Base-by-base conservation (phyloP, 2,797 vertebrate species). In the Melanotaenia maccullochi region DNA sequence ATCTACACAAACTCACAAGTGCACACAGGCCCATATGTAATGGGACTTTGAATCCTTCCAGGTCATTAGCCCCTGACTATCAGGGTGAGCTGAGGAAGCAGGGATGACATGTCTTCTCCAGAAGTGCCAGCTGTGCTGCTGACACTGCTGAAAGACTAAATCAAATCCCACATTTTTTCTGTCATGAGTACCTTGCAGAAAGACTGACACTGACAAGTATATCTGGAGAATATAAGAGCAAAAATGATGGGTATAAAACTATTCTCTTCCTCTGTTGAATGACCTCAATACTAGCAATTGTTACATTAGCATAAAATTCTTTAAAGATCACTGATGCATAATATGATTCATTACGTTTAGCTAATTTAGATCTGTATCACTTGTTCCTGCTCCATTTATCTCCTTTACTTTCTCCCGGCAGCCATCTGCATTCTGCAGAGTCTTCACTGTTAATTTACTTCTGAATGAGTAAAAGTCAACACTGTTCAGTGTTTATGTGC, bases 61-160 rank as follows among this genome's bases (percentile, higher is more conserved):
- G 86, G 89, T 90, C 85, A 87, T 92, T 92, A 90, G 87, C 87
- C 79, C 59, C 87, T 56, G 85, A 75, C 82, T 89, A 85, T 92
- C 90, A 84, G 85, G 71, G 72, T 58, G 75, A 87, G 78, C 80
- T 63, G 79, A 87, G 81, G 72, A 81, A 84, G 76, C 30, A 9
- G 64, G 81, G 75, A 75, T 83, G 86, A 82, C 81, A 68, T 65
- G 64, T 82, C 16, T 66, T 70, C 79, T 84, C 74, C 76, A 73
- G 66, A 68, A 75, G 62, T 56, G 65, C 79, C 86, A 91, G 89
- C 90, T 91, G 89, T 85, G 85, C 78, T 83, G 81, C 84, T 85
- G 83, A 86, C 76, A 71, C 59, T 42, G 82, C 76, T 74, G 67
- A 84, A 76, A 60, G 54, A 73, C 80, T 44, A 52, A 49, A 65